Evolutionary conservation across 2,797 vertebrate species (phyloP), one percentile per base, ranked within the genome.

Genomic region (Leucoraja ocellata): DNA sequence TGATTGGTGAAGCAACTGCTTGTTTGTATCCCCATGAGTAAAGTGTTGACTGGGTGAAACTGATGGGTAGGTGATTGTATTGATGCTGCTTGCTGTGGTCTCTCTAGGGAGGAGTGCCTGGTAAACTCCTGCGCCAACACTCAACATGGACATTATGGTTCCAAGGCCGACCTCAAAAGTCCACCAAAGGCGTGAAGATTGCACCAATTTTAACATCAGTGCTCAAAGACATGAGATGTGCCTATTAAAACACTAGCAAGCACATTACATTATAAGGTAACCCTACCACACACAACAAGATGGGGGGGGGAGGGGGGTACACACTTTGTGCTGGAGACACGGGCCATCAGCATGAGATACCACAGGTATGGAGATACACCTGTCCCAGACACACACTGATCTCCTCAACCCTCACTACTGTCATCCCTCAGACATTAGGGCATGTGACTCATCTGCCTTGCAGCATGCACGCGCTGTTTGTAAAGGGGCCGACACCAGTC

Each of bases 101-200:
- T 93, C 94, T 95, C 18, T 95, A 98, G 98, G 96, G 99, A 99
- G 96, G 99, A 99, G 94, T 99, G 98, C 94, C 98, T 99, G 28
- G 98, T 99, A 95, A 99, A 97, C 95, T 98, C 98, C 36, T 98
- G 98, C 7, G 99, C 98, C 96, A 99, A 99, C 95, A 99, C 98
- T 1, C 98, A 99, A 96, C 99, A 99, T 0, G 98, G 98, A 94
- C 95, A 98, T 95, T 96, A 97, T 0, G 98, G 97, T 95, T 98
- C 98, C 96, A 99, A 99, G 97, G 97, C 97, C 0, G 98, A 98
- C 94, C 97, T 97, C 95, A 99, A 99, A 96, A 96, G 96, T 32
- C 97, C 98, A 94, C 96, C 98, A 80, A 99, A 99, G 97, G 98
- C 98, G 96, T 99, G 97, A 98, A 95, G 94, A 95, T 58, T 74